phyloP scores from a whole-genome alignment of 2,113 vertebrate species.

The Rostratula benghalensis region DNA sequence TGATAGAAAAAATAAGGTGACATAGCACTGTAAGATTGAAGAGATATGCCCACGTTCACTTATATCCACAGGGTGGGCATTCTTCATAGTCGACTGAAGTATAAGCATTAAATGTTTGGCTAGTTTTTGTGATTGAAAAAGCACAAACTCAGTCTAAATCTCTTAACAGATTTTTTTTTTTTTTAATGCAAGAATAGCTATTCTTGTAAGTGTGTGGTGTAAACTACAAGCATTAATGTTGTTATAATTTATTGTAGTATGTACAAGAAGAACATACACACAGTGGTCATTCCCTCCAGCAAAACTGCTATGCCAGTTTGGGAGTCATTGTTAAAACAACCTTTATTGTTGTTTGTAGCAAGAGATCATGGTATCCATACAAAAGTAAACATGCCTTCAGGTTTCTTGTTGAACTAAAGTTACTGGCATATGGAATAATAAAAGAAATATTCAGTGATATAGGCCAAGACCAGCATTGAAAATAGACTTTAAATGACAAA shows the following conservation, averaged over 20 bases:
- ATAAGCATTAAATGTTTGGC: background rate
- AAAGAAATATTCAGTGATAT: background rate
- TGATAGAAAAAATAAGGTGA: background rate
- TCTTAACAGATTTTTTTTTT: background rate
- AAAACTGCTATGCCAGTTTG: background rate
- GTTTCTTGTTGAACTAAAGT: background rate
- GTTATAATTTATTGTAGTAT: background rate
- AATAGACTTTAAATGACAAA: background rate
- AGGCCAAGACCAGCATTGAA: background rate
- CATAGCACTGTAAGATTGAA: background rate
- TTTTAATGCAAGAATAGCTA: background rate
- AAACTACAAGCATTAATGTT: background rate
- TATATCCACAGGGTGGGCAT: background rate
- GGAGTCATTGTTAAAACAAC: background rate
- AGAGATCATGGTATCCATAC: background rate
- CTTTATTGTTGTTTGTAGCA: background rate
- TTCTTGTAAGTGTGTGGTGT: background rate
- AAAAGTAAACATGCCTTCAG: background rate
- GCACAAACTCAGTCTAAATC: background rate
- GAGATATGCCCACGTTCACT: background rate
- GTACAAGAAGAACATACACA: accelerated
- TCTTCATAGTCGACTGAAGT: background rate
- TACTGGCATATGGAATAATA: background rate
- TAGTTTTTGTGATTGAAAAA: background rate
- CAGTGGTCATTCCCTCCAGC: background rate